Evolutionary conservation across 2,888 invertebrate genomes (phyloP).

Genomic region (Drosophila testacea): DNA sequence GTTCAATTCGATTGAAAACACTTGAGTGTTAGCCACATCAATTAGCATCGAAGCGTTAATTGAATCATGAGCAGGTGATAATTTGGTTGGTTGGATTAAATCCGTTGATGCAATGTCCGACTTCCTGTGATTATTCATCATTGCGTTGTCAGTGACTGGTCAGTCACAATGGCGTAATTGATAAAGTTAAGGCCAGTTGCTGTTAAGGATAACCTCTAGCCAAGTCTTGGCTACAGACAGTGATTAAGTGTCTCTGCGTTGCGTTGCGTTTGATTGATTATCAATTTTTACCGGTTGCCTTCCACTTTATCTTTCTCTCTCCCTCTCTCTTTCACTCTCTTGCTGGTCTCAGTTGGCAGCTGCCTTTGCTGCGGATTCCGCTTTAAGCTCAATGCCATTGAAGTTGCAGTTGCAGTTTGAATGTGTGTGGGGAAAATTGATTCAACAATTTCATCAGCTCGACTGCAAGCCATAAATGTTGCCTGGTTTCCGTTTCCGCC

Average conservation of each 20-base stretch:
- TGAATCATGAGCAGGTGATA: constrained; percentile 62
- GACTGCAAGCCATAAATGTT: constrained; percentile 55
- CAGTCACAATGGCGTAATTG: constrained; percentile 61
- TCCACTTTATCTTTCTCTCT: background rate
- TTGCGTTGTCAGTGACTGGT: constrained; percentile 41
- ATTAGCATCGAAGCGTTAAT: constrained; percentile 62
- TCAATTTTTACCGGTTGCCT: constrained; percentile 65
- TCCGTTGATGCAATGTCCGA: constrained; percentile 30
- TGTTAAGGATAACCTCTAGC: constrained; percentile 22
- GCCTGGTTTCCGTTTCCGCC: constrained; percentile 63
- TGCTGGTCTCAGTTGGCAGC: constrained; percentile 18
- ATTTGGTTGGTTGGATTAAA: constrained; percentile 13
- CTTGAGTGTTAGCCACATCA: constrained; percentile 14
- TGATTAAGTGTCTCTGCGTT: constrained; percentile 73
- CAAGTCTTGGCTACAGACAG: constrained; percentile 54
- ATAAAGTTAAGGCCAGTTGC: constrained; percentile 57
- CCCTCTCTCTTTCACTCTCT: constrained; percentile 2
- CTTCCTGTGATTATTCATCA: constrained; percentile 74
- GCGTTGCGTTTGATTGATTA: constrained; percentile 73
- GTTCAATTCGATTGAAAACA: background rate
- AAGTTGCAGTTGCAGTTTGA: constrained; percentile 54
- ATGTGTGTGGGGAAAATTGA: constrained; percentile 52
- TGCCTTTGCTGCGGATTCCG: constrained; percentile 10
- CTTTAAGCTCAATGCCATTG: constrained; percentile 32
- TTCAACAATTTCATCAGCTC: constrained; percentile 58